phyloP scores from a whole-genome alignment of 2,797 vertebrate genomes.

The Cynodonichthys magdalenae region DNA sequence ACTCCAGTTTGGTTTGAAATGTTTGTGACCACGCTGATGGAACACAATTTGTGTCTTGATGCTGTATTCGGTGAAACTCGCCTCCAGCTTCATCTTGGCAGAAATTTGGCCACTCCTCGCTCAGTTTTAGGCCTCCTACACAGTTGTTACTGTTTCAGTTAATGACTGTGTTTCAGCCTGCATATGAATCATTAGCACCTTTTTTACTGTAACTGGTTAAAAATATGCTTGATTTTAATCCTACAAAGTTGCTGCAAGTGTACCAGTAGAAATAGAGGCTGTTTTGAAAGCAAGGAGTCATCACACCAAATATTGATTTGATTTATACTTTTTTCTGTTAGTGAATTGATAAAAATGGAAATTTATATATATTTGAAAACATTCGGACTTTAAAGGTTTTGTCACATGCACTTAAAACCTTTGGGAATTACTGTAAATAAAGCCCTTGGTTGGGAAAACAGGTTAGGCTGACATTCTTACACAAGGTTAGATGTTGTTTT shows the following conservation, averaged over 20 bases:
- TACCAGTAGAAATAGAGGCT: neutral
- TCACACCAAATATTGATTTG: too few relatives aligned
- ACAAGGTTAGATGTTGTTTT: neutral
- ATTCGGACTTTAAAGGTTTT: neutral
- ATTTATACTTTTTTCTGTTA: too few relatives aligned
- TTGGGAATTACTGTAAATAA: neutral
- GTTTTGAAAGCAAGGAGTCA: too few relatives aligned
- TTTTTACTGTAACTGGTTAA: too few relatives aligned
- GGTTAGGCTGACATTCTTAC: neutral
- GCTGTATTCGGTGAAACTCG: too few relatives aligned
- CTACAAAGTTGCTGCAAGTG: neutral
- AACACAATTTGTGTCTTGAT: neutral
- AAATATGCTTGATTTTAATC: neutral
- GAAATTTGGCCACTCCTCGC: too few relatives aligned
- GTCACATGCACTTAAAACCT: neutral
- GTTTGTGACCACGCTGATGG: neutral
- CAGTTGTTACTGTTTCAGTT: too few relatives aligned
- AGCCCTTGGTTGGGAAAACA: neutral
- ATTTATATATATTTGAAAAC: neutral
- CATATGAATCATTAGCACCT: neutral
- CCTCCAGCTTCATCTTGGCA: too few relatives aligned
- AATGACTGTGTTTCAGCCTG: too few relatives aligned
- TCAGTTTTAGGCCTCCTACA: too few relatives aligned
- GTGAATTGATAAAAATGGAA: too few relatives aligned
- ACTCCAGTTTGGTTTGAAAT: neutral